phyloP scores from a whole-genome alignment of 2,888 invertebrate genomes.

The Camponotus fellah region DNA sequence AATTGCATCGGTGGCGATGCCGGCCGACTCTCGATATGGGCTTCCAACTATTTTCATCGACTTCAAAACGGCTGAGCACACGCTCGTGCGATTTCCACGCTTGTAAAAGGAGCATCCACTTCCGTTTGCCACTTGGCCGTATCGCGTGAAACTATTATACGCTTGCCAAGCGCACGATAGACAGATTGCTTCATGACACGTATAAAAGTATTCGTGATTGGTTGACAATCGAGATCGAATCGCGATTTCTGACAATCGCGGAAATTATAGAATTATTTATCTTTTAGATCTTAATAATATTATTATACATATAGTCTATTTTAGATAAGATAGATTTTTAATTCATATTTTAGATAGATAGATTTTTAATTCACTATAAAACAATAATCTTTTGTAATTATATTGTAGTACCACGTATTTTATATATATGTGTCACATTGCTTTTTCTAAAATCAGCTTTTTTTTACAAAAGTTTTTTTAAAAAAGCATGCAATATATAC shows the following conservation, averaged over 20 bases:
- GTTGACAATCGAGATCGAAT: not conserved
- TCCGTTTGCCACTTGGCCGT: constrained; percentile 35
- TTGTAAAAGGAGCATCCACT: constrained; percentile 35
- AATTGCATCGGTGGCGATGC: constrained; percentile 57
- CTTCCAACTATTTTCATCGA: constrained; percentile 52
- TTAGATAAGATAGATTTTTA: too few relatives aligned
- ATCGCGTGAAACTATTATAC: constrained; percentile 50
- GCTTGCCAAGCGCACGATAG: constrained; percentile 37
- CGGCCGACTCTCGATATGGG: constrained; percentile 41
- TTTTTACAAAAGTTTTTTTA: not conserved
- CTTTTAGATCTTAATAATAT: not conserved
- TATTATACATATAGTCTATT: not conserved
- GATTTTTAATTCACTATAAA: not conserved
- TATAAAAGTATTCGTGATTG: constrained; percentile 17
- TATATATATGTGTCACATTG: not conserved
- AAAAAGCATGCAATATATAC: not conserved
- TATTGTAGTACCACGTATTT: not conserved
- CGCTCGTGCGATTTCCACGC: constrained; percentile 9
- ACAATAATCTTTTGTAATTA: not conserved
- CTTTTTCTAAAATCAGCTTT: not conserved
- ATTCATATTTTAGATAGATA: too few relatives aligned
- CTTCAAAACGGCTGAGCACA: constrained; percentile 31
- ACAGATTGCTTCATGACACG: constrained; percentile 46
- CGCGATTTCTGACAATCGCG: too few relatives aligned
- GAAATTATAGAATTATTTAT: not conserved